Percentiles rank a stretch among this genome's conserved stretches.
These are phyloP conservation scores for Microctenopoma lineatum DNA, from an alignment of 2,797 vertebrate species.

Conservation along the genomic window DNA sequence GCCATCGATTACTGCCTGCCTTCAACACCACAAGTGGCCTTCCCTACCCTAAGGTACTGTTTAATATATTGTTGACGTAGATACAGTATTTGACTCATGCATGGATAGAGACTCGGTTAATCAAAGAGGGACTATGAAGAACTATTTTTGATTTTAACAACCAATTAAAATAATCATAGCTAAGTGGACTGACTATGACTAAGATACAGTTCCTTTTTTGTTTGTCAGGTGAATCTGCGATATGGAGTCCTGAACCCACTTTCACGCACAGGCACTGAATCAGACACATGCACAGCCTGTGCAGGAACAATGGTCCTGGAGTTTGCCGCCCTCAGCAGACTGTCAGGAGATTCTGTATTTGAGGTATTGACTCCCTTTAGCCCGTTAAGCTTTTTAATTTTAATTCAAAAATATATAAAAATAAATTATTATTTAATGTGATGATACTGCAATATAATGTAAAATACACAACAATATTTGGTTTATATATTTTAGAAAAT, in stretches of 20 bases:
- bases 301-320: conserved; percentile 89
- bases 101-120: background rate
- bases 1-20: conserved; percentile 85
- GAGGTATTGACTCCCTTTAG: conserved; percentile 73
- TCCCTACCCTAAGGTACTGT: conserved; percentile 86
- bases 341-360: conserved; percentile 85
- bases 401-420: background rate
- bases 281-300: conserved; percentile 88
- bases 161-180: background rate
- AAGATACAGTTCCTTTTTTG: background rate
- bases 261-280: conserved; percentile 87
- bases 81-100: background rate
- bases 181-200: background rate
- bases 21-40: conserved; percentile 90
- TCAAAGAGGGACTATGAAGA: background rate
- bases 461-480: background rate
- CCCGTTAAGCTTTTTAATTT: background rate
- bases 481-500: background rate
- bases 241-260: conserved; percentile 84
- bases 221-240: conserved; percentile 84
- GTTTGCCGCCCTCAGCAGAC: conserved; percentile 87
- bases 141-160: background rate
- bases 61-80: background rate
- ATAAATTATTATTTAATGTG: background rate
- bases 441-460: background rate